Evolutionary conservation across 1,140 invertebrate genomes (phyloP).

Genomic region (Conus betulinus): DNA sequence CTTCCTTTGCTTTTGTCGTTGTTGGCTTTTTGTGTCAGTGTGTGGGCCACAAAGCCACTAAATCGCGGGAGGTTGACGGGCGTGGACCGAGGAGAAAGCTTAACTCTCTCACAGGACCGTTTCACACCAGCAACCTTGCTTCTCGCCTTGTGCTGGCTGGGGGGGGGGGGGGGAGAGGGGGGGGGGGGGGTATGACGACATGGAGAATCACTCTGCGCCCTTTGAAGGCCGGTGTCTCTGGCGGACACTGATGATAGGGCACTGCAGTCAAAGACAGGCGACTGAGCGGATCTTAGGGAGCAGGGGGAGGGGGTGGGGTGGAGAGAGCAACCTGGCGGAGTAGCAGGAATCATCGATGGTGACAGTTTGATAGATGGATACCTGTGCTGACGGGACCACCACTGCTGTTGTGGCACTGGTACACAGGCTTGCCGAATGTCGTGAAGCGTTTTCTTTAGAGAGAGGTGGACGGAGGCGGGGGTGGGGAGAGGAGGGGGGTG

Average conservation of each 20-base stretch:
- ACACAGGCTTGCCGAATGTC: too few species aligned
- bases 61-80: not conserved
- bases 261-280: not conserved
- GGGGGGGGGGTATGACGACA: not conserved
- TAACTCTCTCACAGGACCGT: not conserved
- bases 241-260: conserved; percentile 55
- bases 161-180: too few species aligned
- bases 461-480: too few species aligned
- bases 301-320: too few species aligned
- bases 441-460: too few species aligned
- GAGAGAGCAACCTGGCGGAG: not conserved
- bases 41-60: too few species aligned
- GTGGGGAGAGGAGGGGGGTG: too few species aligned
- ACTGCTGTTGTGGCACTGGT: too few species aligned
- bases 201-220: not conserved
- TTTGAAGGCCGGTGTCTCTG: conserved; percentile 73
- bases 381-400: not conserved
- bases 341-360: not conserved
- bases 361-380: not conserved
- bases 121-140: not conserved
- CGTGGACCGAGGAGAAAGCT: not conserved
- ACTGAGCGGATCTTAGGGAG: not conserved
- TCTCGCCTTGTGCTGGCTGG: not conserved
- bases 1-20: too few species aligned
- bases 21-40: too few species aligned